Conservation (phyloP, 1,140 invertebrate genomes). For the Metopolophium dirhodum region DNA sequence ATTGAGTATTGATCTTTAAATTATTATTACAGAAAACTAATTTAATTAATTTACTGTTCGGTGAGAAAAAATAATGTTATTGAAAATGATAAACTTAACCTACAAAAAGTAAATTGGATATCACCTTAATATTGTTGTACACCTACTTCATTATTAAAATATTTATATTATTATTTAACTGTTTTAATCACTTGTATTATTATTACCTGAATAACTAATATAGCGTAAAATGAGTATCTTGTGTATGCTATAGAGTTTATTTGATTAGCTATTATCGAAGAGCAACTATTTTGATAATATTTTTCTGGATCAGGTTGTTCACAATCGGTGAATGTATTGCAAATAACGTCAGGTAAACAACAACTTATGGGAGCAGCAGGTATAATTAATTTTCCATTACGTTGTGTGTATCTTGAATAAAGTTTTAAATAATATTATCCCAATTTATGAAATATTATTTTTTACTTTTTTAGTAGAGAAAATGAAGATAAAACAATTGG, state of each 20-base stretch:
- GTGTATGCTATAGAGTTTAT: not conserved
- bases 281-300: slow-evolving; percentile 33
- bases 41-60: not conserved
- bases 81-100: not conserved
- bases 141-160: not conserved
- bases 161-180: not conserved
- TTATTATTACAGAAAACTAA: not conserved
- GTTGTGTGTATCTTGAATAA: slow-evolving; percentile 26
- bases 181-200: not conserved
- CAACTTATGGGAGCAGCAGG: slow-evolving; percentile 3
- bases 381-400: slow-evolving; percentile 26
- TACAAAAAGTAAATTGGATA: not conserved
- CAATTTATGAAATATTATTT: not conserved
- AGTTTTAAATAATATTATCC: not conserved
- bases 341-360: not conserved
- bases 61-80: not conserved
- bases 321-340: slow-evolving; percentile 4
- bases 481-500: not conserved
- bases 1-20: not conserved
- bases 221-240: slow-evolving; percentile 19
- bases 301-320: slow-evolving; percentile 17
- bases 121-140: not conserved
- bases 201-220: slow-evolving; percentile 34
- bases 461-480: slow-evolving; percentile 37
- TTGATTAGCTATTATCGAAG: not conserved